Evolutionary conservation across 2,113 vertebrate species (phyloP).

Genomic region (Lipotes vexillifer): DNA sequence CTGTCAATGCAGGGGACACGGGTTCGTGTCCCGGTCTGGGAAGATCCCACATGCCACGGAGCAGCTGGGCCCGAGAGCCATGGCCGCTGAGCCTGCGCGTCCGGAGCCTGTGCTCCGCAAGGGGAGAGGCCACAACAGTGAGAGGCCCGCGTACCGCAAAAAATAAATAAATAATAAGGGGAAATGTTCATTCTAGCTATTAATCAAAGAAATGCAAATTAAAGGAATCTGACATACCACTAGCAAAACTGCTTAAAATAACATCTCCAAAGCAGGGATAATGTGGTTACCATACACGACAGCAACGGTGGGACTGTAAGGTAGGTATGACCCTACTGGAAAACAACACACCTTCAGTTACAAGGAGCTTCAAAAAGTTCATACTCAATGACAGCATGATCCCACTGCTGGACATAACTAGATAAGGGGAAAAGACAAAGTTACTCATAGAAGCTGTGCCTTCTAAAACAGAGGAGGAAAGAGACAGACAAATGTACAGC

Average conservation of each 20-base stretch:
- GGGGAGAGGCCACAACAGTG: no score
- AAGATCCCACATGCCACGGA: no score
- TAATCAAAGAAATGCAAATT: conserved; percentile 43
- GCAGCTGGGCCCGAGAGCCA: no score
- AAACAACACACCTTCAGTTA: conserved; percentile 15
- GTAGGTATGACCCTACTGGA: conserved; percentile 1
- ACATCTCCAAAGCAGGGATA: conserved; percentile 7
- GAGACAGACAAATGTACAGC: neutral
- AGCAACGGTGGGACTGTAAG: neutral
- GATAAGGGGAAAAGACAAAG: neutral
- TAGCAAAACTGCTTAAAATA: conserved; percentile 35
- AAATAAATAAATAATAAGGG: neutral
- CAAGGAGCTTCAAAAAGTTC: conserved; percentile 27
- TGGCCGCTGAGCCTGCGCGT: no score
- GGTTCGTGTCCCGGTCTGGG: no score
- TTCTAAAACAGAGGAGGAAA: conserved; percentile 19
- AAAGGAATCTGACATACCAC: neutral
- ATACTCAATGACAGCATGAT: neutral
- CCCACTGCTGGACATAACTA: neutral
- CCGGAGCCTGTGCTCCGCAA: no score
- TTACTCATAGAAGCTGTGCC: neutral
- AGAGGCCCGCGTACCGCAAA: no score
- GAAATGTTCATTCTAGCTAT: conserved; percentile 12
- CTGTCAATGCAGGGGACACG: no score
- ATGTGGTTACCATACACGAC: neutral